Evolutionary conservation across 2,888 invertebrate genomes (phyloP).

Genomic region (Drosophila formosana): DNA sequence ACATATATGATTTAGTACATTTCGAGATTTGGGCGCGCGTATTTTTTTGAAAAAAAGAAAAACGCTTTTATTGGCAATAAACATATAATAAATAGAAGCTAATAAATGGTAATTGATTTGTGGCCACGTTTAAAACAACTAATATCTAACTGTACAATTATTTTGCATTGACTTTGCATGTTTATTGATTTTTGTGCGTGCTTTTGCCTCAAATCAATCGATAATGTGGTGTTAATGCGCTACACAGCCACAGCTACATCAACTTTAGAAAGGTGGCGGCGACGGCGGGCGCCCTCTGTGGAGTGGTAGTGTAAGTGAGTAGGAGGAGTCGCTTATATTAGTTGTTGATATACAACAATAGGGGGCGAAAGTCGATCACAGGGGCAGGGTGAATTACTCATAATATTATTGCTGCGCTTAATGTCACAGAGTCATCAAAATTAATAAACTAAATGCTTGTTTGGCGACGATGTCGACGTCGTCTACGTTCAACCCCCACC

Average conservation of each 20-base stretch:
- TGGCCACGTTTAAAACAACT: conserved; percentile 23
- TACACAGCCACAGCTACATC: conserved; percentile 29
- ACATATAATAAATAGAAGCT: conserved; percentile 20
- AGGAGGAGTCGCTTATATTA: neutral
- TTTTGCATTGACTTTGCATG: conserved; percentile 55
- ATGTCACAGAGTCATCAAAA: conserved; percentile 53
- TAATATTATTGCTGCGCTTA: conserved; percentile 43
- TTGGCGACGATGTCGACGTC: conserved; percentile 62
- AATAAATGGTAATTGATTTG: conserved; percentile 13
- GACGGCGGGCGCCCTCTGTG: conserved; percentile 38
- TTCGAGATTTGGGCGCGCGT: conserved; percentile 59
- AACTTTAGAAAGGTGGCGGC: conserved; percentile 41
- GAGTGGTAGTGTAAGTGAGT: conserved; percentile 7
- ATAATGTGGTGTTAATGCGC: conserved; percentile 82
- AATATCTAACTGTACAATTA: conserved; percentile 54
- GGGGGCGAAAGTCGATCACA: neutral
- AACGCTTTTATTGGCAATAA: conserved; percentile 34
- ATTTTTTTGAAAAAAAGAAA: conserved; percentile 32
- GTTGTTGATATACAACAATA: conserved; percentile 2
- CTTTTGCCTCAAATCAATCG: conserved; percentile 78
- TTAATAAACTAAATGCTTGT: conserved; percentile 78
- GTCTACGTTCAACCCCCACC: conserved; percentile 30
- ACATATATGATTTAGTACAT: conserved; percentile 14
- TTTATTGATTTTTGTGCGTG: conserved; percentile 73
- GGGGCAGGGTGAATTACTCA: conserved; percentile 28